Evolutionary conservation across 2,888 invertebrate species (phyloP).

Genomic region (Rhyacophila evoluta): DNA sequence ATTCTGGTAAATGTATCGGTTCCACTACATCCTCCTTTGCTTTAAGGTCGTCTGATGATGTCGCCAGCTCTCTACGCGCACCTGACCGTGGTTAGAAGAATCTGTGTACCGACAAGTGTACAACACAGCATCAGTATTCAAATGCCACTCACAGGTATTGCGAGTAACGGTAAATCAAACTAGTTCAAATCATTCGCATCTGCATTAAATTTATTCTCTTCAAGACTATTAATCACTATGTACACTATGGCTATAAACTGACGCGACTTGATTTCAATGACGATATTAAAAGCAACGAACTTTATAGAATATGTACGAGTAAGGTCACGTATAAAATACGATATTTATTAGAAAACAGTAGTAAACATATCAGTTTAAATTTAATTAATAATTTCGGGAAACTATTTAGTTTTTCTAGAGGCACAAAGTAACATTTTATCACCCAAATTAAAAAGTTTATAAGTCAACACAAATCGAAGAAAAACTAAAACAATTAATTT

Average conservation of each 20-base stretch:
- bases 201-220: constrained; percentile 12
- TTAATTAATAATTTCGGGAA: no score
- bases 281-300: no score
- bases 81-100: neutral
- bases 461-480: no score
- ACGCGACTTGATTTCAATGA: no score
- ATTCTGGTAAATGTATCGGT: neutral
- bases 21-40: neutral
- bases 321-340: no score
- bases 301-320: no score
- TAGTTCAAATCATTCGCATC: constrained; percentile 8
- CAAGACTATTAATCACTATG: neutral
- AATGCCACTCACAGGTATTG: constrained; percentile 1
- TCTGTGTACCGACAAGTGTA: neutral
- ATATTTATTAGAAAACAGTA: no score
- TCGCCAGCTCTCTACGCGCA: neutral
- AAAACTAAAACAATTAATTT: no score
- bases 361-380: no score
- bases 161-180: constrained; percentile 16
- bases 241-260: neutral
- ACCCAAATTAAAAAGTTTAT: no score
- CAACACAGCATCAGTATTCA: neutral
- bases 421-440: no score
- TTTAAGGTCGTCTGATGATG: neutral
- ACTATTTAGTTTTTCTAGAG: no score